A percentile compares a stretch with the other conserved stretches of the same genome.
phyloP scores from a whole-genome alignment of 2,113 vertebrate genomes.

The Sigmodon hispidus region DNA sequence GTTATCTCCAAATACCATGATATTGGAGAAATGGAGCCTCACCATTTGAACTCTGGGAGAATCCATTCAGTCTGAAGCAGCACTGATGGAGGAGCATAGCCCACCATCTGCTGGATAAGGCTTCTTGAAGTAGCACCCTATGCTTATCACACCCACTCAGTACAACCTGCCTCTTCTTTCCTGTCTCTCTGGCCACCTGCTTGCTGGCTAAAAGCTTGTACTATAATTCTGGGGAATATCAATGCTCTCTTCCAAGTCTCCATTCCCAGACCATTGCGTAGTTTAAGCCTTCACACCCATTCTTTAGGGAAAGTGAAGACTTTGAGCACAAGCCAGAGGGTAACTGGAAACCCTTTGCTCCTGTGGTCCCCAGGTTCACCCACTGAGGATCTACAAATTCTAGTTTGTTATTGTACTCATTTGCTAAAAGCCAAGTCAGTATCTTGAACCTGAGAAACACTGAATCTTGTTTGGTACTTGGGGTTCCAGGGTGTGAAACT shows the following conservation, averaged over 20 bases:
- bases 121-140: background rate
- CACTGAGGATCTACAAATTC: constrained; percentile 36
- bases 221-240: constrained; percentile 46
- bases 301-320: constrained; percentile 60
- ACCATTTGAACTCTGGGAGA: background rate
- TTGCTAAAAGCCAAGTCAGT: constrained; percentile 77
- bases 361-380: constrained; percentile 43
- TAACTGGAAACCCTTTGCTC: constrained; percentile 68
- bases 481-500: constrained; percentile 61
- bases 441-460: constrained; percentile 79
- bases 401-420: constrained; percentile 59
- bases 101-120: background rate
- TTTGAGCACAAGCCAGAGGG: constrained; percentile 71
- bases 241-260: constrained; percentile 57
- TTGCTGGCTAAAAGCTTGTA: background rate
- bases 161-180: background rate
- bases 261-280: constrained; percentile 76
- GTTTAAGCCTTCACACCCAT: constrained; percentile 57
- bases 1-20: background rate
- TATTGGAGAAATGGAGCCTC: background rate
- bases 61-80: background rate
- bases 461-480: constrained; percentile 54
- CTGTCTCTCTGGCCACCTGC: constrained; percentile 60
- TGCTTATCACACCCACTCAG: background rate
- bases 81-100: background rate